Conservation (phyloP, 1,140 invertebrate species). For the Bombyx mandarina region DNA sequence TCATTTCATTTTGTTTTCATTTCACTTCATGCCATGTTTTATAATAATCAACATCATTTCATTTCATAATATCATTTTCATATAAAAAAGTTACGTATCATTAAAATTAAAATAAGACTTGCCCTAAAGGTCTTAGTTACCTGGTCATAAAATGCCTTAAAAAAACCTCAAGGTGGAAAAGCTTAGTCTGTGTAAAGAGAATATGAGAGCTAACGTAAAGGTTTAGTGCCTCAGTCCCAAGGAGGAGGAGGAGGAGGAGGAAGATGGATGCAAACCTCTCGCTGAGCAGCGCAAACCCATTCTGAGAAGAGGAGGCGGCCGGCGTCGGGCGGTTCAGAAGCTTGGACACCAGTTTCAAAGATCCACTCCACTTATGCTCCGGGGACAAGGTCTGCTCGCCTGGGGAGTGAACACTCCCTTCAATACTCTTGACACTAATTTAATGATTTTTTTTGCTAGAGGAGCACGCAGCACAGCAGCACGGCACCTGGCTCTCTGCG, state of each 20-base stretch:
- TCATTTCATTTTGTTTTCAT: not conserved
- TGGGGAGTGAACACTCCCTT: constrained; percentile 6
- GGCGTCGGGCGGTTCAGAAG: constrained; percentile 42
- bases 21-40: not conserved
- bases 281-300: constrained; percentile 29
- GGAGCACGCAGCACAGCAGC: not conserved
- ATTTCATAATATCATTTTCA: not conserved
- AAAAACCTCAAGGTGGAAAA: not conserved
- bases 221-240: not conserved
- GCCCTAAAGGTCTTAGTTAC: too few relatives aligned
- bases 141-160: too few relatives aligned
- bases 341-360: constrained; percentile 43
- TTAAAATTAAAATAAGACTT: too few relatives aligned
- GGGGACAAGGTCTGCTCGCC: constrained; percentile 48
- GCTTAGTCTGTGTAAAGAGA: not conserved
- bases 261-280: constrained; percentile 27
- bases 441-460: not conserved
- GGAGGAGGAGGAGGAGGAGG: not conserved
- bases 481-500: too few relatives aligned
- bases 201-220: not conserved
- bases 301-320: constrained; percentile 4
- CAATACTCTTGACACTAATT: not conserved
- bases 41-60: not conserved
- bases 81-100: too few relatives aligned
- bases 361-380: constrained; percentile 39